Base-by-base conservation (phyloP, 2,797 vertebrate genomes). In the Calcarius lapponicus region DNA sequence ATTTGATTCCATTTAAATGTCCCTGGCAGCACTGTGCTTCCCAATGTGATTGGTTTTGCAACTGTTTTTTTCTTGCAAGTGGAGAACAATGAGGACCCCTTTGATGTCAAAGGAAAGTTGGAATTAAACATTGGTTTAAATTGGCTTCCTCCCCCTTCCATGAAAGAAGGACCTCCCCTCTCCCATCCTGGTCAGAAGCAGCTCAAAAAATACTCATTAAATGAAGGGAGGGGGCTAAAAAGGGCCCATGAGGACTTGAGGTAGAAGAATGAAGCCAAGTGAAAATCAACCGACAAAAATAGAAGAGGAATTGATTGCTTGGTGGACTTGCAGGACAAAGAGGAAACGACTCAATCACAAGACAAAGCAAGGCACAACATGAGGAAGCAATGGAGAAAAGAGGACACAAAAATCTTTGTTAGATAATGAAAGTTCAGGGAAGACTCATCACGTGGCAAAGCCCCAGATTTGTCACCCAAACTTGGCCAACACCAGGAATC, bases 81-180 rank as follows among this genome's bases (percentile, higher is more conserved):
- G 9, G 26, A 61, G 38, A 80, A 34, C 45, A 31, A 7, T 2
- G 29, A 80, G 51, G 29, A 26, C 6, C 15, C 19, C 25, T 34
- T 24, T 18, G 61, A 56, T n/a, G 25, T 6, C 0, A 0, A 66
- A 50, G 42, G 11, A 7, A 69, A 80, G 50, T 2, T 51, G 66
- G 66, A 80, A 10, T 32, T 24, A 8, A 58, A 22, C 5, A 3
- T 17, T 61, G 64, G 12, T 14, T 50, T 53, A 31, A 54, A 74
- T 6, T 32, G 15, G 17, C 15, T 60, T 76, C 17, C 7, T 3
- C 7, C 18, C 12, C 19, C 13, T 15, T 2, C n/a, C 20, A 16
- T 28, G 19, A 34, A 60, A 69, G 19, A 50, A 71, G 42, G 20
- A 64, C 2, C 3, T 72, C 11, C 12, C 9, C 19, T 67, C 20